These are phyloP conservation scores for Callopanchax toddi DNA, from an alignment of 2,113 vertebrate species.

Conservation along the genomic window DNA sequence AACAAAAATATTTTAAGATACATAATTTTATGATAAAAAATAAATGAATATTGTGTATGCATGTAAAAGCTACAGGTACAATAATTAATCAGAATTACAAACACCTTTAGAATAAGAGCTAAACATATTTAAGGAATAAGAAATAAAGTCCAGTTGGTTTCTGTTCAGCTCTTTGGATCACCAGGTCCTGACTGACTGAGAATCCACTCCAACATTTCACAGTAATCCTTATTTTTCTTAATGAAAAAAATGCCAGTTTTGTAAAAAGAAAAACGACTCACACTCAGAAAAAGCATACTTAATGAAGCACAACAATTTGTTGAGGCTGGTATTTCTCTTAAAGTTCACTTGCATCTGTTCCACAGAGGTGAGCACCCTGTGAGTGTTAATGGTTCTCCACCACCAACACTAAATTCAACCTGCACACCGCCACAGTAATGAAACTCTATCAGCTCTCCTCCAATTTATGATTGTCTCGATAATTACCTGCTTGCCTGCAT, in stretches of 20 bases:
- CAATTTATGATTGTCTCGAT: conserved; percentile 76
- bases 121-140: too few relatives aligned
- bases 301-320: conserved; percentile 5
- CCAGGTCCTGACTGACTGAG: too few relatives aligned
- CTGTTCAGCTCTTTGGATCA: too few relatives aligned
- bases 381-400: conserved; percentile 48
- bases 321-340: conserved; percentile 6
- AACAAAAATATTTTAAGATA: too few relatives aligned
- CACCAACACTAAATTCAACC: conserved; percentile 53
- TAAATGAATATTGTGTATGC: too few relatives aligned
- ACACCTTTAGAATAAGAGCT: too few relatives aligned
- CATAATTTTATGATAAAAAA: too few relatives aligned
- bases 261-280: conserved; percentile 5
- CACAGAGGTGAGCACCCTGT: conserved; percentile 33
- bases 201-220: not conserved
- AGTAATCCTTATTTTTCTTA: not conserved
- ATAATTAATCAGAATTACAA: too few relatives aligned
- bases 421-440: conserved; percentile 34
- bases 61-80: too few relatives aligned
- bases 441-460: conserved; percentile 55
- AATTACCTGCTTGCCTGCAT: conserved; percentile 71
- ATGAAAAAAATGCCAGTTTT: not conserved
- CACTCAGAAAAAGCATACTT: not conserved
- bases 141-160: too few relatives aligned
- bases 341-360: conserved; percentile 31